These are phyloP conservation scores for Mormyrus proboscirostris DNA, from an alignment of 2,797 vertebrate species.

Conservation along the genomic window DNA sequence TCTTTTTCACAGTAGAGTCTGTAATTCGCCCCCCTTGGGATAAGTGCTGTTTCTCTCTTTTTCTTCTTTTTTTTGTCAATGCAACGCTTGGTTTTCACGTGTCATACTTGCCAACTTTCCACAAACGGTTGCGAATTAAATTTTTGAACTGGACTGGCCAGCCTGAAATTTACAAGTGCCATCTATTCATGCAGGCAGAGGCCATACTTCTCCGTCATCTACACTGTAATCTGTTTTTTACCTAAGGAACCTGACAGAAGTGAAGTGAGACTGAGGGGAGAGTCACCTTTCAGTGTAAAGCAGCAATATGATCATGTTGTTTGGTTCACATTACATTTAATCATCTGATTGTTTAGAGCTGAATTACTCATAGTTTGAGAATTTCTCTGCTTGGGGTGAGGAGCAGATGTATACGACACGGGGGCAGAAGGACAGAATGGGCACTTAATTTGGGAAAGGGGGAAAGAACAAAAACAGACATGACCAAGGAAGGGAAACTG, in stretches of 20 bases:
- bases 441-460: background rate
- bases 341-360: background rate
- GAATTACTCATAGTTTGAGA: background rate
- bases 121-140: background rate
- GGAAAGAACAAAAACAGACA: background rate
- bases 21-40: background rate
- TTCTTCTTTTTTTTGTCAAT: background rate
- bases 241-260: background rate
- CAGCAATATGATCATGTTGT: background rate
- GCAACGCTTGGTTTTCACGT: conserved; percentile 6
- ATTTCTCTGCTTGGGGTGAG: background rate
- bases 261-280: background rate
- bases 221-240: background rate
- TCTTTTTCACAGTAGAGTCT: background rate
- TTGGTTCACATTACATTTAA: background rate
- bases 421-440: background rate
- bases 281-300: background rate
- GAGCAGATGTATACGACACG: background rate
- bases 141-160: background rate
- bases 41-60: background rate
- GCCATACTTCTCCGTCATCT: background rate
- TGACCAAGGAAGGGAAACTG: background rate
- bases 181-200: background rate
- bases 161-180: background rate
- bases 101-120: background rate